These are phyloP conservation scores for Prorops nasuta DNA, from an alignment of 1,140 invertebrate genomes.

Conservation along the genomic window DNA sequence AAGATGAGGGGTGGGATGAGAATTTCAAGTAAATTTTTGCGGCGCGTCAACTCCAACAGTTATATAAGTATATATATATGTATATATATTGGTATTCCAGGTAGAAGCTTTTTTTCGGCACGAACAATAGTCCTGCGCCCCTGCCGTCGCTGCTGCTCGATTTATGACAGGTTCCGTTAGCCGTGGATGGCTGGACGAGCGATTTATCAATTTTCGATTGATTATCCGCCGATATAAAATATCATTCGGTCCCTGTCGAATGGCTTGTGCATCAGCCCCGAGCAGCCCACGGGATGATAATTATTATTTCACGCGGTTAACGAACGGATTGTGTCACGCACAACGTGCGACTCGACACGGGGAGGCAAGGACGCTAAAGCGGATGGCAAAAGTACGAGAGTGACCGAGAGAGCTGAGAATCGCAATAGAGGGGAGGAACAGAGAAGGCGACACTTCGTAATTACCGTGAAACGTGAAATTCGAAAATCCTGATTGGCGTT, in stretches of 20 bases:
- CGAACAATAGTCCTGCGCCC: too few species aligned
- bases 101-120: too few species aligned
- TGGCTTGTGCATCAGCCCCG: conserved; percentile 18
- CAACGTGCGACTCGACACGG: conserved; percentile 16
- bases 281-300: conserved; percentile 26
- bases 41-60: too few species aligned
- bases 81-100: too few species aligned
- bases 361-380: neutral
- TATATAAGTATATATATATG: too few species aligned
- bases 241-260: conserved; percentile 11
- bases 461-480: conserved; percentile 27
- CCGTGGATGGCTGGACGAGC: neutral
- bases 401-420: neutral
- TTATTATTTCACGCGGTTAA: conserved; percentile 43
- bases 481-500: conserved; percentile 23
- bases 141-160: too few species aligned
- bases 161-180: too few species aligned
- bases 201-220: conserved; percentile 32
- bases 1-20: too few species aligned
- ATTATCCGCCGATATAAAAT: conserved; percentile 30
- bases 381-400: neutral
- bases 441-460: conserved; percentile 15
- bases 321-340: conserved; percentile 41
- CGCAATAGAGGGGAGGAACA: conserved; percentile 7
- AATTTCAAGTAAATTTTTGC: too few species aligned